Evolutionary conservation across 2,888 invertebrate species (phyloP).

Genomic region (Hemithea aestivaria): DNA sequence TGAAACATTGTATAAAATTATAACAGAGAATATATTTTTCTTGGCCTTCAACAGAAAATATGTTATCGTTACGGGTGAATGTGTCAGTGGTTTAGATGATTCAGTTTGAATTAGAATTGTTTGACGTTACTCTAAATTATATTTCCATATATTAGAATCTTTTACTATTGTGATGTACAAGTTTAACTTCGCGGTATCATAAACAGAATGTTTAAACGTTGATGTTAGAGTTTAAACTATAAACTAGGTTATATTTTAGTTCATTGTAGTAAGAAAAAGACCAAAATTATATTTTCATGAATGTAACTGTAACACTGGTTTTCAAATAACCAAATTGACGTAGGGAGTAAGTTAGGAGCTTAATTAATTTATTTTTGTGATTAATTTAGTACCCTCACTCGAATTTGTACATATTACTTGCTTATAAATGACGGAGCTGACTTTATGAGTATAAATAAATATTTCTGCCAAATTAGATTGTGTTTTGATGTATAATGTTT

Average conservation of each 20-base stretch:
- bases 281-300: conserved; percentile 55
- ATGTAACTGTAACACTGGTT: conserved; percentile 46
- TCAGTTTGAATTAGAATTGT: conserved; percentile 10
- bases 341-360: conserved; percentile 59
- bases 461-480: conserved; percentile 75
- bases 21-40: conserved; percentile 74
- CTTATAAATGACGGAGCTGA: conserved; percentile 73
- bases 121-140: conserved; percentile 10
- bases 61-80: conserved; percentile 50
- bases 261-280: conserved; percentile 48
- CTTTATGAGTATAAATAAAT: conserved; percentile 76
- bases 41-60: conserved; percentile 58
- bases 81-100: conserved; percentile 24
- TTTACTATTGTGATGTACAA: conserved; percentile 23
- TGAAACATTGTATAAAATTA: conserved; percentile 63
- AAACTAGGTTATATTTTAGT: conserved; percentile 51
- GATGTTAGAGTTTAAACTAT: conserved; percentile 58
- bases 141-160: conserved; percentile 20
- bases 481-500: conserved; percentile 44
- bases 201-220: conserved; percentile 51
- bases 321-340: conserved; percentile 60
- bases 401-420: conserved; percentile 70
- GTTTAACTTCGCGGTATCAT: conserved; percentile 35
- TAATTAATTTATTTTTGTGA: conserved; percentile 72
- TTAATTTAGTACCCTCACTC: conserved; percentile 69